phyloP scores from a whole-genome alignment of 2,113 vertebrate genomes.

The Colius striatus region DNA sequence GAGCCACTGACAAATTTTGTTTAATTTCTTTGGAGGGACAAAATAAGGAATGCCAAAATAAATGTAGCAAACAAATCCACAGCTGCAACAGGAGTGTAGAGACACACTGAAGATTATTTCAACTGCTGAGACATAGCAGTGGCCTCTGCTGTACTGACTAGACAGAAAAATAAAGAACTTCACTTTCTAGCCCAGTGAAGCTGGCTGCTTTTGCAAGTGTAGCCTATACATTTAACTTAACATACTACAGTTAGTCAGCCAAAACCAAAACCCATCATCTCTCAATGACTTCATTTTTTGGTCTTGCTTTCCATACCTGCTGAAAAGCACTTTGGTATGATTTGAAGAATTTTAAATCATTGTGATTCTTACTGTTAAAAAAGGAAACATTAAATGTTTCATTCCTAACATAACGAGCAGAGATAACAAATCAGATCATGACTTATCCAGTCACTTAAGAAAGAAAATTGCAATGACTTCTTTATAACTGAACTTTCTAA shows the following conservation, averaged over 20 bases:
- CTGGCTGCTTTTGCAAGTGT: not conserved
- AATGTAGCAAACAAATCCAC: not conserved
- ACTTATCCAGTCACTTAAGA: not conserved
- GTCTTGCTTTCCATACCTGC: not conserved
- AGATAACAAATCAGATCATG: not conserved
- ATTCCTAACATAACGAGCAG: not conserved
- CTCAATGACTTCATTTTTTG: not conserved
- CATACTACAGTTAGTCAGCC: not conserved
- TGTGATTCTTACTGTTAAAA: not conserved
- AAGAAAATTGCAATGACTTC: not conserved
- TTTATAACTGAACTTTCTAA: not conserved
- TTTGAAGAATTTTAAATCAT: not conserved
- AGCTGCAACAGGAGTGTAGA: not conserved
- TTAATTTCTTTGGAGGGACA: not conserved
- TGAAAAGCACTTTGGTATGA: not conserved
- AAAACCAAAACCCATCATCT: not conserved
- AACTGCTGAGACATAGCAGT: not conserved
- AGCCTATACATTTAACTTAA: not conserved
- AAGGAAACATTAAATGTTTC: not conserved
- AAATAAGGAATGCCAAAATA: not conserved
- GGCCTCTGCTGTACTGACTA: not conserved
- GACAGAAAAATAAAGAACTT: not conserved
- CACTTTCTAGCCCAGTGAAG: not conserved
- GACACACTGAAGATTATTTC: not conserved
- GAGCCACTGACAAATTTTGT: not conserved